Evolutionary conservation across 2,113 vertebrate species (phyloP).

Genomic region (Mustela nigripes): DNA sequence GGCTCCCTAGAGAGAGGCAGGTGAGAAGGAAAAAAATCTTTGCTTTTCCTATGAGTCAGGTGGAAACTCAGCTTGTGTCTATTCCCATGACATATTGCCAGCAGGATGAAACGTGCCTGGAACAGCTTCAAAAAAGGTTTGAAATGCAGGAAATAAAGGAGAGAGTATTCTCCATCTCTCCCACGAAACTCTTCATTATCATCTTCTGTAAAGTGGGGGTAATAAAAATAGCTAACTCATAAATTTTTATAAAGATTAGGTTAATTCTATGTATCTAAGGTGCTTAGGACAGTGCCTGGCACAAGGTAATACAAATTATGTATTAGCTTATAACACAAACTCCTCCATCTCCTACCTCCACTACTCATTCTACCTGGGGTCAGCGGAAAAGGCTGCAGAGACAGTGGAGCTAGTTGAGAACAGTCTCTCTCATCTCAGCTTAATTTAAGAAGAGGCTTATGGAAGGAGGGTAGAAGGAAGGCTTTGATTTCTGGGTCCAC

Average conservation of each 20-base stretch:
- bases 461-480: neutral
- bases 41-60: neutral
- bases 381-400: neutral
- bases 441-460: too few species aligned
- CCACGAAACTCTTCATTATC: neutral
- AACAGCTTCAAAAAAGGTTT: neutral
- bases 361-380: neutral
- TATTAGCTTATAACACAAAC: neutral
- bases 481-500: neutral
- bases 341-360: neutral
- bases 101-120: neutral
- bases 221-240: neutral
- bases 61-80: neutral
- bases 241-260: neutral
- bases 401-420: fast-evolving
- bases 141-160: neutral
- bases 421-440: neutral
- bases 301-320: neutral
- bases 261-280: neutral
- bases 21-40: neutral
- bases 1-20: neutral
- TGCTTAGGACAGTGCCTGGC: neutral
- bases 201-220: neutral
- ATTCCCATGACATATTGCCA: too few species aligned
- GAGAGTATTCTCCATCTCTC: neutral